A percentile compares a stretch with the other conserved stretches of the same genome.
Evolutionary conservation across 2,113 vertebrate genomes (phyloP).

Genomic region (Perca flavescens): DNA sequence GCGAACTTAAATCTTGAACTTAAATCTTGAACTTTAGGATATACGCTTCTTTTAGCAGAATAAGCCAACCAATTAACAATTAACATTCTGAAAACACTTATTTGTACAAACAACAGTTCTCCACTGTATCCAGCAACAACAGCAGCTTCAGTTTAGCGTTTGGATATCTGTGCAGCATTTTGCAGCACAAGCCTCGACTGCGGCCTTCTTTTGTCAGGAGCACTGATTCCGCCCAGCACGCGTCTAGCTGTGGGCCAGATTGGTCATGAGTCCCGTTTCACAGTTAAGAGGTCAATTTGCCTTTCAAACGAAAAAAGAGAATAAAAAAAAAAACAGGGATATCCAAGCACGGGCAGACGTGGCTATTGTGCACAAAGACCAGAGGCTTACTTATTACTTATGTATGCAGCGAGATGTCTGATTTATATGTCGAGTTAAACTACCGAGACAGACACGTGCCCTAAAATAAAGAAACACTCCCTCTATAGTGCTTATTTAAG

Average conservation of each 20-base stretch:
- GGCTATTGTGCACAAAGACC: conserved; percentile 84
- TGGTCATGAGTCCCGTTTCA: conserved; percentile 87
- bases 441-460: conserved; percentile 85
- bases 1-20: not conserved
- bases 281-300: conserved; percentile 93
- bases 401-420: conserved; percentile 87
- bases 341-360: conserved; percentile 82
- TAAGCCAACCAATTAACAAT: not conserved
- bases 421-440: conserved; percentile 88
- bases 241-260: conserved; percentile 90
- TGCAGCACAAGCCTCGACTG: conserved; percentile 39
- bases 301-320: conserved; percentile 87
- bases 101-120: not conserved
- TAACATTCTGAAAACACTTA: not conserved
- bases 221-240: conserved; percentile 87
- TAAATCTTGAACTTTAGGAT: not conserved
- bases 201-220: conserved; percentile 79
- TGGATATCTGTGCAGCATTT: conserved; percentile 40
- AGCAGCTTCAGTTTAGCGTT: conserved; percentile 12
- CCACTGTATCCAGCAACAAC: not conserved
- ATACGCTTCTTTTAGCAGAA: not conserved
- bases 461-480: conserved; percentile 72
- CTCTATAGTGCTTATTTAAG: conserved; percentile 56
- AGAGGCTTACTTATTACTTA: conserved; percentile 89
- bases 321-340: conserved; percentile 68